Evolutionary conservation across 1,140 invertebrate genomes (phyloP).

Genomic region (Megalonaias nervosa): DNA sequence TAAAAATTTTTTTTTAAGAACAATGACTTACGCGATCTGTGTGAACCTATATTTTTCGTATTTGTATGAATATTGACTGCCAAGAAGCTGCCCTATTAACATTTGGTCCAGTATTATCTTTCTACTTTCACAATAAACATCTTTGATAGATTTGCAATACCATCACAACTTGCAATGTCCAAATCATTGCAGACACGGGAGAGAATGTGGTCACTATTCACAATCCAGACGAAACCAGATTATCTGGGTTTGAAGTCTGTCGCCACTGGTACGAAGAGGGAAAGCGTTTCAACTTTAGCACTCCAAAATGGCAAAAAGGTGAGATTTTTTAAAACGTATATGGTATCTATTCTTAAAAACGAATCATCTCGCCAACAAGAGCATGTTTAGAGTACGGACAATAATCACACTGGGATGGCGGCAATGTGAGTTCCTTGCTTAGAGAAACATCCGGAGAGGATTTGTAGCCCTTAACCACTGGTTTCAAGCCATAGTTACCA

Average conservation of each 20-base stretch:
- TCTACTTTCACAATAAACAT: too few relatives aligned
- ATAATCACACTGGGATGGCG: neutral
- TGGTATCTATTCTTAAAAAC: neutral
- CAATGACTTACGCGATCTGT: too few relatives aligned
- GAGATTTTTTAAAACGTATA: neutral
- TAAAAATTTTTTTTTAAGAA: too few relatives aligned
- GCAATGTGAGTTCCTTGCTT: neutral
- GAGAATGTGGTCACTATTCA: constrained; percentile 44
- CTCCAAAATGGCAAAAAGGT: constrained; percentile 47
- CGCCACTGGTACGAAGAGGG: constrained; percentile 46
- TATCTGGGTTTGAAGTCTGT: constrained; percentile 34
- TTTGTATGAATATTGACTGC: too few relatives aligned
- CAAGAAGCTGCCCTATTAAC: too few relatives aligned
- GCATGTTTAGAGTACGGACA: neutral
- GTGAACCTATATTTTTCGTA: too few relatives aligned
- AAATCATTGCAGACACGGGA: constrained; percentile 38
- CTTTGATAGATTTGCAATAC: too few relatives aligned
- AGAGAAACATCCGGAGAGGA: neutral
- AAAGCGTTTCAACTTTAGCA: constrained; percentile 36
- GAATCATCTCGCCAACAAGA: neutral
- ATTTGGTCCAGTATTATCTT: too few relatives aligned
- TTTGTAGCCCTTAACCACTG: neutral
- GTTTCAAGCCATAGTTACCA: neutral
- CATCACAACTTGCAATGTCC: too few relatives aligned
- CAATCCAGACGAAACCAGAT: constrained; percentile 30